Base-by-base conservation (phyloP, 2,888 invertebrate genomes). In the Hoplodrina ambigua region DNA sequence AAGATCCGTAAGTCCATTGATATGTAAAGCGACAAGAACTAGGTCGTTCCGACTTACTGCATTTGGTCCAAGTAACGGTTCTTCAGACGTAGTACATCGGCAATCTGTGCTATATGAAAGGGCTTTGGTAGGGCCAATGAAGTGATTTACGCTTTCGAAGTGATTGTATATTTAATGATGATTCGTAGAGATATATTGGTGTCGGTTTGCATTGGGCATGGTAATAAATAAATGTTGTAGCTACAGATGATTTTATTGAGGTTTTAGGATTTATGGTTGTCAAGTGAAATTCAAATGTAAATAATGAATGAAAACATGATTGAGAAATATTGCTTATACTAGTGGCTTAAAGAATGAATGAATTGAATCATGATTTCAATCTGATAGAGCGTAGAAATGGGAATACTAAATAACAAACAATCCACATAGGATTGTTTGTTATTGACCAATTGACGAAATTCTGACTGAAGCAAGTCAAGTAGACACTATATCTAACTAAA, bases 31-130 rank as follows among this genome's bases (percentile, higher is more conserved):
- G 83, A 69, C 83, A 83, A 79, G 72, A 93, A 90, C 88, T 90
- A 82, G 93, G 92, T 85, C 91, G 90, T 89, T 90, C 88, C 89
- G 84, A 88, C 84, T 85, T 83, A 82, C 85, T 88, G 86, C 87
- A 93, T 94, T 91, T 91, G 88, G 94, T 76, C 64, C 94, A 78
- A 79, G 65, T 93, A 94, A 92, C 94, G 93, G 94, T 86, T 74
- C 80, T 80, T 60, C 85, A 90, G 90, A 90, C 49, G 30, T 52
- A 55, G 49, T 62, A 82, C 76, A 63, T 73, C 17, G 49, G 33
- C 25, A 30, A 71, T 57, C 37, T 60, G 69, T 69, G 55, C 55
- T 69, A 58, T 76, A 59, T 68, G 61, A 50, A 67, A 74, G 81
- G 86, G 71, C 72, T 82, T 59, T 56, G 66, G 68, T 59, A 59